Conservation (phyloP, 1,140 invertebrate genomes). For the Periplaneta americana region DNA sequence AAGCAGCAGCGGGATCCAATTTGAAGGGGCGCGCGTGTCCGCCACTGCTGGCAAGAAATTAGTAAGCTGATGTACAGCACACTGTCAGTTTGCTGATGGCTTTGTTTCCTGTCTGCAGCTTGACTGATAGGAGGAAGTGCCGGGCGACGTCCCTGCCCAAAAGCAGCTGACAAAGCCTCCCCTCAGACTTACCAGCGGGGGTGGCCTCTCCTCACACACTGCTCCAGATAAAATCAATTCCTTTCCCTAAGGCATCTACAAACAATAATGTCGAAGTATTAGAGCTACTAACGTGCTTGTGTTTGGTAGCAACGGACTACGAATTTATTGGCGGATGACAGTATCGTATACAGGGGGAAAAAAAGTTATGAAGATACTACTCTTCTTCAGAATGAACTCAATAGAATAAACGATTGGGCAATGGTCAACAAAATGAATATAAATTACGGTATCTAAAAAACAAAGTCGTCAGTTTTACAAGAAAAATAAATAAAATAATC, state of each 20-base stretch:
- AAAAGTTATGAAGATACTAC: no score
- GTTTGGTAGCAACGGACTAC: background rate
- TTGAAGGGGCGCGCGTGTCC: no score
- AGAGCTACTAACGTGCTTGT: background rate
- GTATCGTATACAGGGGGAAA: no score
- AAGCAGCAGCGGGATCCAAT: no score
- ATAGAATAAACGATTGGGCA: no score
- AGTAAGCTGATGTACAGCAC: background rate
- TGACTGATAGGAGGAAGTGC: background rate
- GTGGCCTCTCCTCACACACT: background rate
- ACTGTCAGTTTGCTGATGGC: background rate
- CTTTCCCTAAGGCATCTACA: background rate
- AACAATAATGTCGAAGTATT: background rate
- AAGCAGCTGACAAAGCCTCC: background rate
- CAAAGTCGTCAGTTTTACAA: no score
- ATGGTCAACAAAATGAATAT: no score
- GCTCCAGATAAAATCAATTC: background rate
- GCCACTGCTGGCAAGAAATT: background rate
- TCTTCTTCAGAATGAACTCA: no score
- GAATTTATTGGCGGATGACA: no score
- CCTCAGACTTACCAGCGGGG: background rate
- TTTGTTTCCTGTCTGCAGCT: background rate
- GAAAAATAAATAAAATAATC: no score
- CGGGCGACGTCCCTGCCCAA: background rate
- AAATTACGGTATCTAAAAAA: no score